phyloP scores from a whole-genome alignment of 2,888 invertebrate species.

The Tipula unca region DNA sequence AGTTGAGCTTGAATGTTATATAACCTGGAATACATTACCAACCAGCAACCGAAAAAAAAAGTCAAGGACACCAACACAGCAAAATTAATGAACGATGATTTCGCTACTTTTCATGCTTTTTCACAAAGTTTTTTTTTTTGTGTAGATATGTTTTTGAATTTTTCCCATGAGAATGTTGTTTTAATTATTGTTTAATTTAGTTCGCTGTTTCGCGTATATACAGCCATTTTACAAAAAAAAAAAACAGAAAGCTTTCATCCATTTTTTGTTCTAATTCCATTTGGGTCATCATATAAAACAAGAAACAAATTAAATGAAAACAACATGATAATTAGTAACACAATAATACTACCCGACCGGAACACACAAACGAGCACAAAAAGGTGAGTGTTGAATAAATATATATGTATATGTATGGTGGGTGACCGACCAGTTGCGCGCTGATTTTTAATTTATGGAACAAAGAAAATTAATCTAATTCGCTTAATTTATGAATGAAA shows the following conservation, averaged over 20 bases:
- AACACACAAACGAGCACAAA: background rate
- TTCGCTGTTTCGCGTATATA: background rate
- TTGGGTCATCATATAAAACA: background rate
- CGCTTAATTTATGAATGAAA: background rate
- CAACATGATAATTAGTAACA: background rate
- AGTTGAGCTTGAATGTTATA: background rate
- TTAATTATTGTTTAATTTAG: conserved; percentile 8
- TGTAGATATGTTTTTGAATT: background rate
- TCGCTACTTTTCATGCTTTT: background rate
- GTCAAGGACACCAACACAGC: background rate
- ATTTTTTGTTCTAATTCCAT: background rate
- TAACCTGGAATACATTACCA: background rate
- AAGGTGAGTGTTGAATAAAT: background rate
- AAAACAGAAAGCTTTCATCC: background rate
- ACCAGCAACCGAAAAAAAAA: background rate
- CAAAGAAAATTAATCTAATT: background rate
- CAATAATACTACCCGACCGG: background rate
- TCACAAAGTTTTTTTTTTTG: background rate
- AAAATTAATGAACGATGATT: background rate
- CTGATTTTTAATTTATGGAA: background rate
- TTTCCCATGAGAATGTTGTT: background rate
- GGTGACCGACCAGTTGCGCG: background rate
- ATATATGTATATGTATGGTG: no score
- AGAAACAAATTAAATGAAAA: background rate
- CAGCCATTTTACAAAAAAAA: background rate